Conservation (phyloP, 2,113 vertebrate species). For the Amphiprion percula region DNA sequence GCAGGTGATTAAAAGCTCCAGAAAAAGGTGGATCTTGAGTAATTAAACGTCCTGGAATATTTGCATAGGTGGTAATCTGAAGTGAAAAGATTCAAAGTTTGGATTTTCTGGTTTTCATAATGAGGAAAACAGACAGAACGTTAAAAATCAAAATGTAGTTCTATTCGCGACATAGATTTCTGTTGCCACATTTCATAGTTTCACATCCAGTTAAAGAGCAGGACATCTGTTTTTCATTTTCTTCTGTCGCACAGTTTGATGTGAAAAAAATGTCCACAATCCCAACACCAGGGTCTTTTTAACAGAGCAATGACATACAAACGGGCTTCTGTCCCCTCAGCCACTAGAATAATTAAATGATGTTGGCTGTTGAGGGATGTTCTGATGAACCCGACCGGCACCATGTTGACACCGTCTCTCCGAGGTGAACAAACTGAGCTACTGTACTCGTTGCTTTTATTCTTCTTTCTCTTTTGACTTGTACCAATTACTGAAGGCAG, state of each 20-base stretch:
- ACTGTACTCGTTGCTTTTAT: not conserved
- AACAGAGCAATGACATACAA: constrained; percentile 34
- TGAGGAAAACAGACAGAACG: no score
- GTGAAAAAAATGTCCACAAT: not conserved
- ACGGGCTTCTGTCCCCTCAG: constrained; percentile 22
- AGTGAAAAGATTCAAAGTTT: no score
- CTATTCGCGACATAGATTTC: not conserved
- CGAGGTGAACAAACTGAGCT: constrained; percentile 31
- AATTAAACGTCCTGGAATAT: no score
- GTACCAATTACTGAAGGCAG: constrained; percentile 33
- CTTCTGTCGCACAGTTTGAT: no score
- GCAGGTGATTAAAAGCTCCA: no score
- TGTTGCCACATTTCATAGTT: not conserved
- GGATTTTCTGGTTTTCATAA: no score
- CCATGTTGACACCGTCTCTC: constrained; percentile 16
- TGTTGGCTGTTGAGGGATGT: constrained; percentile 1
- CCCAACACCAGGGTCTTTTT: constrained; percentile 27
- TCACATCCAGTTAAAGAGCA: not conserved
- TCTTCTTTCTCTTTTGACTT: constrained; percentile 3
- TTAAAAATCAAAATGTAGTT: not conserved
- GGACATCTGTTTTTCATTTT: not conserved
- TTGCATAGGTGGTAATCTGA: no score
- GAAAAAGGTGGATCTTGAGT: no score
- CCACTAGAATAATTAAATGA: constrained; percentile 45
- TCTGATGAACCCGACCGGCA: constrained; percentile 15